A percentile compares a stretch with the other conserved stretches of the same genome.
Evolutionary conservation across 2,888 invertebrate species (phyloP).

Genomic region (Chrysopilus asiliformis): DNA sequence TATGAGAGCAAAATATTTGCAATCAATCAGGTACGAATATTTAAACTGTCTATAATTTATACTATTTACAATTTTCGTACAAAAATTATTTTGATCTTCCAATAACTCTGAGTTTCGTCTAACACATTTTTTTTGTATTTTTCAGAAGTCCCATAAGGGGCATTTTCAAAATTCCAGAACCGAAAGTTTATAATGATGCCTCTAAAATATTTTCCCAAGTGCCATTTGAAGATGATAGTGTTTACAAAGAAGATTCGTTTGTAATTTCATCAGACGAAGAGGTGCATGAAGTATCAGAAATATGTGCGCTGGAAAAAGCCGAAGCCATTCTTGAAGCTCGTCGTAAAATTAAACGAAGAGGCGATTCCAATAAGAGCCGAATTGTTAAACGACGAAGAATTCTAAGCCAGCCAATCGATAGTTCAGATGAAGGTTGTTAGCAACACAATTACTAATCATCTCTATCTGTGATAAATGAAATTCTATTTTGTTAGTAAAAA

Average conservation of each 20-base stretch:
- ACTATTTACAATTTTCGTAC: no score
- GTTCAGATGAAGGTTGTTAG: no score
- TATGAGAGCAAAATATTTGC: slow-evolving; percentile 53
- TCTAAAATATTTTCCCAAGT: slow-evolving; percentile 41
- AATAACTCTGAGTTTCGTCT: background rate
- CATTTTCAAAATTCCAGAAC: slow-evolving; percentile 48
- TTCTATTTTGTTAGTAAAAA: no score
- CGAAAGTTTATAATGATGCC: slow-evolving; percentile 34
- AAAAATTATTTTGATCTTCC: no score
- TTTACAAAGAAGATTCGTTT: slow-evolving; percentile 40
- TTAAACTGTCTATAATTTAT: background rate
- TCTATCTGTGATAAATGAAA: no score
- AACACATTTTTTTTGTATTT: slow-evolving; percentile 14
- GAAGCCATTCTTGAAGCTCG: slow-evolving; percentile 41
- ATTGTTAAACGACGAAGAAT: no score
- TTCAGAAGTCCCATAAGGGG: slow-evolving; percentile 45
- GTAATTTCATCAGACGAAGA: slow-evolving; percentile 37
- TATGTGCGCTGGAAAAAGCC: slow-evolving; percentile 47
- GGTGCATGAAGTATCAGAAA: slow-evolving; percentile 30
- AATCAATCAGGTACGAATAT: slow-evolving; percentile 28
- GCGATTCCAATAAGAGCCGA: no score
- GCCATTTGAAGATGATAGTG: slow-evolving; percentile 33
- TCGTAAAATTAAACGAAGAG: slow-evolving; percentile 20
- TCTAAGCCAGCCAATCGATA: no score
- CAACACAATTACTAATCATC: no score